Evolutionary conservation across 2,797 vertebrate species (phyloP).

Genomic region (Muscicapa comitata): DNA sequence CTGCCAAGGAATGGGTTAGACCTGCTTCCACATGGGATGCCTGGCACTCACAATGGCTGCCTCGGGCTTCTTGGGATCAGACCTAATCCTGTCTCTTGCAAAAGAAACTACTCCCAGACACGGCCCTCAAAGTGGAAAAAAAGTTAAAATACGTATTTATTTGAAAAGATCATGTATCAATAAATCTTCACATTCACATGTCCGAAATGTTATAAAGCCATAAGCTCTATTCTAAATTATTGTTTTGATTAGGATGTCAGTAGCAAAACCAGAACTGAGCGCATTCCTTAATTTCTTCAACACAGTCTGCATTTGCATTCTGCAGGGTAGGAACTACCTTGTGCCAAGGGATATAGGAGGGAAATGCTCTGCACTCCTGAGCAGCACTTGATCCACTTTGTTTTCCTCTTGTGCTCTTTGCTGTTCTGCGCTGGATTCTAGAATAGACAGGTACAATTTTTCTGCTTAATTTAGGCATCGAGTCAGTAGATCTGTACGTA

Average conservation of each 20-base stretch:
- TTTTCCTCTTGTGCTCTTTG: neutral
- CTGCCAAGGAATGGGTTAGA: neutral
- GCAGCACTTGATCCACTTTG: neutral
- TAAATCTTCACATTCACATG: neutral
- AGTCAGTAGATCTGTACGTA: neutral
- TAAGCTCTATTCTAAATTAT: neutral
- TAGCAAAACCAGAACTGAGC: neutral
- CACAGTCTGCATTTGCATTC: neutral
- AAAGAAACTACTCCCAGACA: neutral
- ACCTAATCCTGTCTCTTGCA: neutral
- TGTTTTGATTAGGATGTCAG: neutral
- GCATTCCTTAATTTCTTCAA: neutral
- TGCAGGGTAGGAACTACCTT: neutral
- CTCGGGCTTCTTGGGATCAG: neutral
- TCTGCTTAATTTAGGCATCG: neutral
- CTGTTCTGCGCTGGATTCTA: neutral
- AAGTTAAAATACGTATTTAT: neutral
- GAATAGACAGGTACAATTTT: neutral
- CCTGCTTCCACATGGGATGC: neutral
- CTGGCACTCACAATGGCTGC: neutral
- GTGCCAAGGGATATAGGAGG: neutral
- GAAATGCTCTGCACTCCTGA: neutral
- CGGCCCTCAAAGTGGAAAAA: neutral
- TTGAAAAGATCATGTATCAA: neutral
- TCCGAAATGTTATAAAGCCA: neutral